Evolutionary conservation across 2,113 vertebrate genomes (phyloP).

Genomic region (Daboia siamensis): DNA sequence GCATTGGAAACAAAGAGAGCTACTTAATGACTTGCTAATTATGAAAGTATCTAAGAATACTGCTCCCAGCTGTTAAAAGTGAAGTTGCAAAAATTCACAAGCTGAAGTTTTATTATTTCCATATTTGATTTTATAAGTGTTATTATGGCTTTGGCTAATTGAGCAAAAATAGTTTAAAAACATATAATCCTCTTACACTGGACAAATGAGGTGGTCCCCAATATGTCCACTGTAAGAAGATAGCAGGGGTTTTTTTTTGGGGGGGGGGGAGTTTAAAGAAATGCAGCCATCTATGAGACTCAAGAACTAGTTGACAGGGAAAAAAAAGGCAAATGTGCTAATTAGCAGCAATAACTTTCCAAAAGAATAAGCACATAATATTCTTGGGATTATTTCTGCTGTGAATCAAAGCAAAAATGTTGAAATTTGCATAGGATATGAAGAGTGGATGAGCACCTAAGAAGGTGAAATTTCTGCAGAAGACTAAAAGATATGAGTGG

Average conservation of each 20-base stretch:
- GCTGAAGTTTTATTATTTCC: neutral
- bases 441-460: neutral
- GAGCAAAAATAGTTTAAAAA: conserved; percentile 3
- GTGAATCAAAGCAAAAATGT: conserved; percentile 15
- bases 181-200: neutral
- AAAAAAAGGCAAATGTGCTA: neutral
- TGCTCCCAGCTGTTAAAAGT: neutral
- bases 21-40: neutral
- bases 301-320: neutral
- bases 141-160: conserved; percentile 13
- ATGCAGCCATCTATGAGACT: conserved; percentile 11
- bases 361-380: conserved; percentile 23
- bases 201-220: neutral
- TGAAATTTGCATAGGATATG: conserved; percentile 23
- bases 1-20: neutral
- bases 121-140: neutral
- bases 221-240: neutral
- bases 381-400: conserved; percentile 13
- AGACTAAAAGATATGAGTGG: conserved; percentile 16
- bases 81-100: neutral
- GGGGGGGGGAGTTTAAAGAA: neutral
- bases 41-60: neutral
- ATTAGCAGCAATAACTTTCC: conserved; percentile 25
- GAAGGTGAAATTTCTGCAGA: neutral
- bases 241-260: neutral